Percentiles rank a stretch among this genome's conserved stretches.
These are phyloP conservation scores for Pyrochroa serraticornis DNA, from an alignment of 2,888 invertebrate genomes.

Conservation along the genomic window DNA sequence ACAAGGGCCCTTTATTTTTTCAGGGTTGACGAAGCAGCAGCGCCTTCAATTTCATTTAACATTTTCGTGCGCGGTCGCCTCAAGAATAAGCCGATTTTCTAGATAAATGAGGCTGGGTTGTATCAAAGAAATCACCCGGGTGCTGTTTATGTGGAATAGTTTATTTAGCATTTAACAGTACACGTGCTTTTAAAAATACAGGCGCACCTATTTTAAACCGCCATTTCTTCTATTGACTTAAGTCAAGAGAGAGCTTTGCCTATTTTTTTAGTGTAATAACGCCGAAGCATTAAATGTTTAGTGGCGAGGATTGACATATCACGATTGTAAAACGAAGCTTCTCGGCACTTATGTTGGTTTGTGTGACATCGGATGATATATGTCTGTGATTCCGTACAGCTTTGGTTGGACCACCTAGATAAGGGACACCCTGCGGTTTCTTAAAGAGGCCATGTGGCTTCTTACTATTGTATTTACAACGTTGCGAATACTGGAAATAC, in stretches of 20 bases:
- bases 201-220: slow-evolving; percentile 30
- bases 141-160: slow-evolving; percentile 22
- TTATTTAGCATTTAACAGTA: slow-evolving; percentile 30
- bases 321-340: slow-evolving; percentile 20
- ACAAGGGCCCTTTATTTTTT: background rate
- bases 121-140: slow-evolving; percentile 15
- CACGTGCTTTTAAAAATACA: slow-evolving; percentile 34
- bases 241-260: background rate
- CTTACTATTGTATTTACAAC: slow-evolving; percentile 31
- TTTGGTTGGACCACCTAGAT: slow-evolving; percentile 35
- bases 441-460: slow-evolving; percentile 27
- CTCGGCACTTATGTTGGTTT: slow-evolving; percentile 23
- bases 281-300: slow-evolving; percentile 13
- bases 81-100: too few species aligned
- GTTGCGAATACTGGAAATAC: slow-evolving; percentile 28
- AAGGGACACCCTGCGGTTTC: slow-evolving; percentile 33
- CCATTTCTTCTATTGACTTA: slow-evolving; percentile 6
- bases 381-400: slow-evolving; percentile 21
- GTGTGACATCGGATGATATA: slow-evolving; percentile 32
- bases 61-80: background rate
- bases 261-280: slow-evolving; percentile 18
- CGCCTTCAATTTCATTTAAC: slow-evolving; percentile 7
- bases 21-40: background rate
- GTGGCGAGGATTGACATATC: slow-evolving; percentile 20
- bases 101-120: background rate